phyloP scores from a whole-genome alignment of 2,888 invertebrate species.

The Rhingia campestris region DNA sequence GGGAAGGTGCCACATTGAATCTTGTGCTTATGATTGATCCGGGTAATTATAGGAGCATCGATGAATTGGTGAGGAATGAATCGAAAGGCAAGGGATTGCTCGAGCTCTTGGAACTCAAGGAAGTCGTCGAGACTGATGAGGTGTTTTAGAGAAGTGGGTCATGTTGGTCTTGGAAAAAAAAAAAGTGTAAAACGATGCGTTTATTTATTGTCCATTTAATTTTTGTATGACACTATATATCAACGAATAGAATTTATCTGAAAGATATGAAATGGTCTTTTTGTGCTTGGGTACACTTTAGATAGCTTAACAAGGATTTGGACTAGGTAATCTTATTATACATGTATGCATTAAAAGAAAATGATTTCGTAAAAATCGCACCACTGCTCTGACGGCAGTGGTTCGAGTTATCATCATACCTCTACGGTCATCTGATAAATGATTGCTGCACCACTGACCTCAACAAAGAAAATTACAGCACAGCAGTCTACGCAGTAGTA shows the following conservation, averaged over 20 bases:
- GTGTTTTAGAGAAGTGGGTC: conserved; percentile 81
- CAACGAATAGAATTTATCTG: not conserved
- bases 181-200: not conserved
- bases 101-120: conserved; percentile 95
- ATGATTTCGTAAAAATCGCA: too few species aligned
- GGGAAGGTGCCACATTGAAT: conserved; percentile 91
- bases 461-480: too few species aligned
- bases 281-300: not conserved
- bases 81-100: conserved; percentile 94
- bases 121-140: conserved; percentile 94
- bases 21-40: conserved; percentile 91
- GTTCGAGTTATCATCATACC: too few species aligned
- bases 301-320: too few species aligned
- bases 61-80: conserved; percentile 92
- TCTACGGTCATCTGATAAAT: too few species aligned
- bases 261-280: not conserved
- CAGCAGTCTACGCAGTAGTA: too few species aligned
- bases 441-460: too few species aligned
- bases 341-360: too few species aligned
- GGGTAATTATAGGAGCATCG: conserved; percentile 94
- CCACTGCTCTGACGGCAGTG: too few species aligned
- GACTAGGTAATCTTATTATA: too few species aligned
- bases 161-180: not conserved
- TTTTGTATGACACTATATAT: conserved; percentile 1
- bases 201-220: conserved; percentile 37